These are phyloP conservation scores for Phymorhynchus buccinoides DNA, from an alignment of 1,140 invertebrate genomes.

Conservation along the genomic window DNA sequence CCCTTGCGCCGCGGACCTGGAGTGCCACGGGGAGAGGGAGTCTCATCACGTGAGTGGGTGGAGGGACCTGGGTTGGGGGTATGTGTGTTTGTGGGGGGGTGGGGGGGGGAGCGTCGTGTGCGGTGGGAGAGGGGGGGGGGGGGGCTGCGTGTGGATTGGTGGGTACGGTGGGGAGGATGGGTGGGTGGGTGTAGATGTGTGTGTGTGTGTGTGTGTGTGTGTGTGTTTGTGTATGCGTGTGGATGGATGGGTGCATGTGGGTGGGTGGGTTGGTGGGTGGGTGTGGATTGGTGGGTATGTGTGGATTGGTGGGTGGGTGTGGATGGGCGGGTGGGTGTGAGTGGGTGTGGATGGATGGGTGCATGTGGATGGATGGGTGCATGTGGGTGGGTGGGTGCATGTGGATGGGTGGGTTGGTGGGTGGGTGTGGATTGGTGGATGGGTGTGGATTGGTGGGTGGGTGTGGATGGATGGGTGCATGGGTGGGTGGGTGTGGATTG, in stretches of 20 bases:
- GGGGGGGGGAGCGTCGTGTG: not conserved
- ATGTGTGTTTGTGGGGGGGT: not conserved
- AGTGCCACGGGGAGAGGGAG: conserved; percentile 12
- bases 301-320: not conserved
- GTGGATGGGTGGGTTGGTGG: not conserved
- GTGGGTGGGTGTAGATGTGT: not conserved
- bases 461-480: not conserved
- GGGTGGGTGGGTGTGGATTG: not conserved
- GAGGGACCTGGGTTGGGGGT: not conserved
- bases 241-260: not conserved
- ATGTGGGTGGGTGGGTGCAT: too few species aligned
- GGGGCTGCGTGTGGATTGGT: too few species aligned
- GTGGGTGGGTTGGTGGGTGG: not conserved
- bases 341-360: not conserved
- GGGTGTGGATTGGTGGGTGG: too few species aligned
- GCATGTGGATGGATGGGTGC: not conserved
- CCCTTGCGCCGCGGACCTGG: not conserved
- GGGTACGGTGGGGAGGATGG: not conserved
- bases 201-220: not conserved
- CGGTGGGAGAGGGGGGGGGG: not conserved
- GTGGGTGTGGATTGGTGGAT: not conserved
- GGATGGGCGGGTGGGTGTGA: not conserved
- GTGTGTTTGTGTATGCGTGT: not conserved
- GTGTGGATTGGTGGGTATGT: not conserved
- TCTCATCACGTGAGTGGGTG: not conserved